Evolutionary conservation across 2,113 vertebrate genomes (phyloP).

Genomic region (Misgurnus anguillicaudatus): DNA sequence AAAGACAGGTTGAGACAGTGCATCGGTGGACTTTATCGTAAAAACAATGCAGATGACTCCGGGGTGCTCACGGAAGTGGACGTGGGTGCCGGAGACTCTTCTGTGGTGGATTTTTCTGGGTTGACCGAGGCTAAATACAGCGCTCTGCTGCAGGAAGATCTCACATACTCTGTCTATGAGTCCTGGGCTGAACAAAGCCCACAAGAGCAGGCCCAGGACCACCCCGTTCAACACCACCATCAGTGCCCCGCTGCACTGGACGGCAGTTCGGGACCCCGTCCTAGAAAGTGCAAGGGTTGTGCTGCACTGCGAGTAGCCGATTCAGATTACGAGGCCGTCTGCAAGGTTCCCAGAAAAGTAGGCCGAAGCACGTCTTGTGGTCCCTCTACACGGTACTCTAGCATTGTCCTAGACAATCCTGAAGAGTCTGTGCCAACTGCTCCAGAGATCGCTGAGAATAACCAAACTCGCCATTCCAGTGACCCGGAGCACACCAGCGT

Average conservation of each 20-base stretch:
- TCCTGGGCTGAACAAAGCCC: constrained; percentile 86
- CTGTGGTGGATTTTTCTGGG: constrained; percentile 74
- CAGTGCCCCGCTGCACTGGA: constrained; percentile 74
- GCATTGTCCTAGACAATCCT: constrained; percentile 51
- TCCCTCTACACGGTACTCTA: constrained; percentile 77
- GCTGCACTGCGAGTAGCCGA: constrained; percentile 84
- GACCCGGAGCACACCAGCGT: constrained; percentile 75
- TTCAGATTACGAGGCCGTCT: constrained; percentile 91
- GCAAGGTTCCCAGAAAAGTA: constrained; percentile 84
- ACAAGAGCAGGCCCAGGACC: constrained; percentile 54
- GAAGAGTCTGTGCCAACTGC: constrained; percentile 55
- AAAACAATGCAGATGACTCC: constrained; percentile 72
- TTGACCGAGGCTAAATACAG: constrained; percentile 79
- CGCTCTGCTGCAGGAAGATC: constrained; percentile 87
- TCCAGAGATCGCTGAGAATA: constrained; percentile 42
- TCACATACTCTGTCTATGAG: constrained; percentile 86
- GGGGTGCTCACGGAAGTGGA: constrained; percentile 36
- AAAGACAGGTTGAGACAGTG: constrained; percentile 90
- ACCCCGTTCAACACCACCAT: constrained; percentile 60
- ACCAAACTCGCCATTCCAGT: constrained; percentile 66
- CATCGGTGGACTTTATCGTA: constrained; percentile 83
- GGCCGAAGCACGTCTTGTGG: constrained; percentile 82
- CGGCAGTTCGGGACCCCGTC: constrained; percentile 56
- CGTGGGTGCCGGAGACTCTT: constrained; percentile 54
- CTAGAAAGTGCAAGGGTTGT: constrained; percentile 84